A percentile compares a stretch with the other conserved stretches of the same genome.
phyloP scores from a whole-genome alignment of 2,888 invertebrate species.

The Oligia strigilis region DNA sequence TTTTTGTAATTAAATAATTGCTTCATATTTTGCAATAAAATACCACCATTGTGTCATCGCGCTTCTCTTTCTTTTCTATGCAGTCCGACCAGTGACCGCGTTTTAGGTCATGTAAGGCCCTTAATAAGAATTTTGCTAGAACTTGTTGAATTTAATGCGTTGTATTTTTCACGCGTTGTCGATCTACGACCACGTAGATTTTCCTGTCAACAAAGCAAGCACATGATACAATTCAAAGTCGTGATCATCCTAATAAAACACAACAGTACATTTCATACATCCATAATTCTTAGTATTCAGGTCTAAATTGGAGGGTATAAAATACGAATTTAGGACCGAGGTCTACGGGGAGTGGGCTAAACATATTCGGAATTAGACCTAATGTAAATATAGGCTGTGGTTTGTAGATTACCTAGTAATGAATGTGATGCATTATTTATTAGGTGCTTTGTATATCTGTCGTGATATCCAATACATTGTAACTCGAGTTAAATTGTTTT shows the following conservation, averaged over 20 bases:
- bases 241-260: slow-evolving; percentile 14
- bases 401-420: slow-evolving; percentile 38
- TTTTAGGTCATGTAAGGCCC: too few species aligned
- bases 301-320: slow-evolving; percentile 49
- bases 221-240: background rate
- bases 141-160: background rate
- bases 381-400: slow-evolving; percentile 46
- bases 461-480: too few species aligned
- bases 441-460: background rate
- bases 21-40: too few species aligned
- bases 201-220: background rate
- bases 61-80: too few species aligned
- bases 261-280: slow-evolving; percentile 22
- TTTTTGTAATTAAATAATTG: too few species aligned
- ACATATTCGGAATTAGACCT: slow-evolving; percentile 65
- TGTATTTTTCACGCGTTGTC: background rate
- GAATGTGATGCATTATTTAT: slow-evolving; percentile 52
- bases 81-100: too few species aligned
- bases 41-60: too few species aligned
- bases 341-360: slow-evolving; percentile 61
- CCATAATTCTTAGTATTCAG: slow-evolving; percentile 21
- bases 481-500: too few species aligned
- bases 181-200: background rate
- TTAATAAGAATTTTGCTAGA: background rate
- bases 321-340: slow-evolving; percentile 58